These are phyloP conservation scores for Drosophila watanabei DNA, from an alignment of 1,140 invertebrate species.

Conservation along the genomic window DNA sequence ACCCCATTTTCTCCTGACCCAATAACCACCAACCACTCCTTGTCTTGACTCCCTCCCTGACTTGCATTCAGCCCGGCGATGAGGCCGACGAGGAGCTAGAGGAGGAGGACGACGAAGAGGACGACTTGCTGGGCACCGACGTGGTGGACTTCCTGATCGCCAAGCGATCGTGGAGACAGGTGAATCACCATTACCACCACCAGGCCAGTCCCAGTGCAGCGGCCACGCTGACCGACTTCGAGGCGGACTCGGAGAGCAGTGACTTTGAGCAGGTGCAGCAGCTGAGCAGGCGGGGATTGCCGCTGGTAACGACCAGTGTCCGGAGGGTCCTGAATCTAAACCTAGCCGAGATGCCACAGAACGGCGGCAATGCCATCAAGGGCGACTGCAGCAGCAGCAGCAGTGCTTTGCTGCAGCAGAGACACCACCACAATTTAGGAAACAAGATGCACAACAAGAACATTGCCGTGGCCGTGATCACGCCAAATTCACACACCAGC, in stretches of 20 bases:
- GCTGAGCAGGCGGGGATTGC: conserved; percentile 34
- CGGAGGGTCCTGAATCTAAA: conserved; percentile 20
- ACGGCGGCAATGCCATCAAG: conserved; percentile 12
- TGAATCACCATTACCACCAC: conserved; percentile 16
- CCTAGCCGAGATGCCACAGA: conserved; percentile 19
- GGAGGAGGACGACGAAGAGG: conserved; percentile 66
- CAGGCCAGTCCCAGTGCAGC: conserved; percentile 22
- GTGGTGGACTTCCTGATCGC: conserved; percentile 70
- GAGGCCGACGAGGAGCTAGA: conserved; percentile 76
- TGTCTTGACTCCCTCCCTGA: conserved; percentile 40
- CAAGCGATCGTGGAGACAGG: conserved; percentile 64
- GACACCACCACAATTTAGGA: conserved; percentile 34
- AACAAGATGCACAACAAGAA: conserved; percentile 59
- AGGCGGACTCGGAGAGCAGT: conserved; percentile 85
- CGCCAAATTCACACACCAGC: conserved; percentile 64
- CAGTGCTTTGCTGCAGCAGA: conserved; percentile 28
- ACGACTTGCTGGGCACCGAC: conserved; percentile 38
- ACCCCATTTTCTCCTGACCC: conserved; percentile 30
- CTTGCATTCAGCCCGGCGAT: conserved; percentile 65
- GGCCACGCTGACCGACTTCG: conserved; percentile 79
- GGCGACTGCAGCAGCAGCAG: conserved; percentile 39
- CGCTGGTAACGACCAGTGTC: neutral
- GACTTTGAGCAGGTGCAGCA: conserved; percentile 76
- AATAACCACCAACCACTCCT: conserved; percentile 23
- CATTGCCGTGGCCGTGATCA: conserved; percentile 79